Percentiles rank a stretch among this genome's conserved stretches.
Conservation (phyloP, 2,888 invertebrate species). For the Nephrotoma guestfalica region DNA sequence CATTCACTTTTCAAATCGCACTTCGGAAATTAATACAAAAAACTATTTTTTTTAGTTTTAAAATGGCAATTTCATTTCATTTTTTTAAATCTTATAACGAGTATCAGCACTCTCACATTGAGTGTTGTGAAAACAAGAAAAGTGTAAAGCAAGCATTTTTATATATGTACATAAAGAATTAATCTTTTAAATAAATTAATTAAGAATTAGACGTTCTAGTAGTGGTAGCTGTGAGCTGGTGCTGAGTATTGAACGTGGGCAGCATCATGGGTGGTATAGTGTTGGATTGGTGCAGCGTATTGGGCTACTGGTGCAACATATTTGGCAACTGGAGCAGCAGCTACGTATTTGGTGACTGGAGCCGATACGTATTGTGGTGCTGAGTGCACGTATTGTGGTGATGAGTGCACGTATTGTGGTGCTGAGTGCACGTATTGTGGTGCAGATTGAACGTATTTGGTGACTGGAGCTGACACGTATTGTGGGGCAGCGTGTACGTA, state of each 20-base stretch:
- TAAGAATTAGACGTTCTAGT: not conserved
- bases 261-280: not conserved
- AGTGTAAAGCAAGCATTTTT: not conserved
- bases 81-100: not conserved
- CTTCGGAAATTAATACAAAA: not conserved
- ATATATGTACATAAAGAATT: not conserved
- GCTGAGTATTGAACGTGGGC: not conserved
- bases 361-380: conserved; percentile 5
- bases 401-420: conserved; percentile 5
- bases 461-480: conserved; percentile 11
- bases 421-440: conserved; percentile 13
- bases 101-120: not conserved
- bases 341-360: not conserved
- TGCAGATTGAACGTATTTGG: conserved; percentile 4
- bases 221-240: conserved; percentile 1
- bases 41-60: not conserved
- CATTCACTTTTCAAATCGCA: not conserved
- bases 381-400: not conserved
- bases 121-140: not conserved
- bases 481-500: conserved; percentile 7
- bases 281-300: conserved; percentile 4
- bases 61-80: not conserved
- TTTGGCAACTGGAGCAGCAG: conserved; percentile 6
- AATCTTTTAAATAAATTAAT: not conserved
- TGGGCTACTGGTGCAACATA: conserved; percentile 1